These are phyloP conservation scores for Xiphophorus couchianus DNA, from an alignment of 2,113 vertebrate genomes.

Conservation along the genomic window DNA sequence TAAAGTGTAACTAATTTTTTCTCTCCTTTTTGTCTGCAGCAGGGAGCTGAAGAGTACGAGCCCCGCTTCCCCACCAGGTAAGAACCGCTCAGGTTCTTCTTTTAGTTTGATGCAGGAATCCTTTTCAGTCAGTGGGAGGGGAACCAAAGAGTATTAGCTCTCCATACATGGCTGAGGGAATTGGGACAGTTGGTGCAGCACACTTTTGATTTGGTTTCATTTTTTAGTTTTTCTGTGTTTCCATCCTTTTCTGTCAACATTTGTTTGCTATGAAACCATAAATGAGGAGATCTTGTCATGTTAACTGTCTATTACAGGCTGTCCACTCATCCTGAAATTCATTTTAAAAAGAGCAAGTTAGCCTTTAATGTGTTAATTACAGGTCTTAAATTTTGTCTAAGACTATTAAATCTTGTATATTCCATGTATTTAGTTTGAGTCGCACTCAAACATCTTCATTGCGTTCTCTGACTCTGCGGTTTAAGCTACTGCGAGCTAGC, in stretches of 20 bases:
- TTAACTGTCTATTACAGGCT: not conserved
- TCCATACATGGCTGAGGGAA: too few relatives aligned
- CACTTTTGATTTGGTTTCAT: conserved; percentile 10
- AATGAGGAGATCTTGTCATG: not conserved
- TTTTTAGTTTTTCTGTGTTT: conserved; percentile 16
- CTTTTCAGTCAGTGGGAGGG: conserved; percentile 6
- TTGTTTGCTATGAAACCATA: not conserved
- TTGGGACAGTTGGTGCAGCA: conserved; percentile 1
- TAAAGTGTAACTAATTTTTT: not conserved
- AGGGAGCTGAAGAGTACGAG: conserved; percentile 89
- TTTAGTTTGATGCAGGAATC: not conserved
- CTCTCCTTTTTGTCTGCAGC: conserved; percentile 34
- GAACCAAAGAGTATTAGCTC: not conserved
- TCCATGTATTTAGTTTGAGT: too few relatives aligned
- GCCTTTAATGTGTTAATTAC: too few relatives aligned
- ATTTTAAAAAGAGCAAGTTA: too few relatives aligned
- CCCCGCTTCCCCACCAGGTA: conserved; percentile 89
- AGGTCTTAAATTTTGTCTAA: too few relatives aligned
- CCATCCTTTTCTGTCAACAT: not conserved
- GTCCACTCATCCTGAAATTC: too few relatives aligned
- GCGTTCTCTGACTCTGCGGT: too few relatives aligned
- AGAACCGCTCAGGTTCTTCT: conserved; percentile 44
- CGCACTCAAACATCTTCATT: too few relatives aligned
- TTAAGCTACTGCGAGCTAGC: too few relatives aligned
- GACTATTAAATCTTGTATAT: too few relatives aligned